phyloP scores from a whole-genome alignment of 2,888 invertebrate species.

The Tolmerus cingulatus region DNA sequence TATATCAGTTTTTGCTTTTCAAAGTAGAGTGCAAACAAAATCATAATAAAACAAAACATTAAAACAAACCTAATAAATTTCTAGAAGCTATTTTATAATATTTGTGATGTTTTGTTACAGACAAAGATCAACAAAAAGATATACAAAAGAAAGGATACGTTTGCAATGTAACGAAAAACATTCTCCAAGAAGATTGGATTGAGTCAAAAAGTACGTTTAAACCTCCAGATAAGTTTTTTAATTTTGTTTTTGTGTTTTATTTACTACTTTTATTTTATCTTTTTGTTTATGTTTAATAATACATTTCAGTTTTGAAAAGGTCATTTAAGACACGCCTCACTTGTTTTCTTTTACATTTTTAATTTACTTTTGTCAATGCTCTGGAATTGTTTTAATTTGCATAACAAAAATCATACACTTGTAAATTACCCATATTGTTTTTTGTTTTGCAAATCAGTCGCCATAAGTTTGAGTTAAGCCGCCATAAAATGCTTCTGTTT shows the following conservation, averaged over 20 bases:
- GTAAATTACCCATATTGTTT: background rate
- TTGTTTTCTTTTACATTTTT: background rate
- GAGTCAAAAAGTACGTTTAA: constrained; percentile 3
- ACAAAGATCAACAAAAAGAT: constrained; percentile 10
- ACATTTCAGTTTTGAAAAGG: background rate
- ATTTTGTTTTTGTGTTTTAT: background rate
- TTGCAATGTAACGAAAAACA: constrained; percentile 6
- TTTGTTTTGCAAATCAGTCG: background rate
- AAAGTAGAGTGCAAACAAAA: background rate
- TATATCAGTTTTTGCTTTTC: background rate
- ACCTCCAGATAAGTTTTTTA: background rate
- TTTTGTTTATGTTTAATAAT: background rate
- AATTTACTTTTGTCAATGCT: background rate
- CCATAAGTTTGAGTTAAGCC: background rate
- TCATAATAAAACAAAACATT: background rate
- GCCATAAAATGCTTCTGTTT: background rate
- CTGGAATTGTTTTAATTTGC: background rate
- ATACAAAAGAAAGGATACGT: background rate
- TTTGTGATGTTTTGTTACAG: constrained; percentile 3
- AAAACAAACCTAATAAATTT: background rate
- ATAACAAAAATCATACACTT: background rate
- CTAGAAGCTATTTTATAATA: background rate
- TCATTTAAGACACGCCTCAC: background rate
- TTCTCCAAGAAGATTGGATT: constrained; percentile 7
- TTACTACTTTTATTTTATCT: background rate